phyloP scores from a whole-genome alignment of 2,797 vertebrate species.

The Notolabrus celidotus region DNA sequence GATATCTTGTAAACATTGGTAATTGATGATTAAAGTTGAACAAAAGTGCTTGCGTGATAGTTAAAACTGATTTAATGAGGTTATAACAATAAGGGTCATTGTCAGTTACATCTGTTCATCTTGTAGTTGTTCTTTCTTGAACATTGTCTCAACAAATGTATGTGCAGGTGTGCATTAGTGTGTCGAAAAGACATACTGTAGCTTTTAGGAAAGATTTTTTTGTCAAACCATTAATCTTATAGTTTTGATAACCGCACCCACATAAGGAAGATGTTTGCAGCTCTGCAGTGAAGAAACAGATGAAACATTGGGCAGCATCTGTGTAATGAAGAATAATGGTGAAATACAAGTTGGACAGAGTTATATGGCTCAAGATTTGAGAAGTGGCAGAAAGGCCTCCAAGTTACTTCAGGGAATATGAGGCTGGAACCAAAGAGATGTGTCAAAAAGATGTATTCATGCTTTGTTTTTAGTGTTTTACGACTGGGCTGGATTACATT shows the following conservation, averaged over 20 bases:
- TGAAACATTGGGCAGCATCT: slow-evolving; percentile 34
- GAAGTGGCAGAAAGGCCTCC: slow-evolving; percentile 26
- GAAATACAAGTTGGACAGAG: slow-evolving; percentile 40
- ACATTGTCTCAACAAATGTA: slow-evolving; percentile 16
- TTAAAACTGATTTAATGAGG: too few species aligned
- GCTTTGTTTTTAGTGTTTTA: slow-evolving; percentile 54
- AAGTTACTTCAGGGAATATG: slow-evolving; percentile 34
- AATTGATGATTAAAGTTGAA: too few species aligned
- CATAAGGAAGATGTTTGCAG: slow-evolving; percentile 32
- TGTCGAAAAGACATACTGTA: slow-evolving; percentile 34
- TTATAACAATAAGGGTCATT: too few species aligned
- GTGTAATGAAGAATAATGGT: slow-evolving; percentile 47
- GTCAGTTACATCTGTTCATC: slow-evolving; percentile 14
- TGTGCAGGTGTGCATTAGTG: neutral
- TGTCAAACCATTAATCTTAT: slow-evolving; percentile 27
- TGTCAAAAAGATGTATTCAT: slow-evolving; percentile 65
- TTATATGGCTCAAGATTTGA: slow-evolving; percentile 22
- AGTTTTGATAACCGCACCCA: slow-evolving; percentile 24
- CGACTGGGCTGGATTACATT: slow-evolving; percentile 64
- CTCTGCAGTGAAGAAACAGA: slow-evolving; percentile 20
- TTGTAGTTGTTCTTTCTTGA: neutral
- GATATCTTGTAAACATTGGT: too few species aligned
- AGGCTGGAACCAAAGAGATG: slow-evolving; percentile 48
- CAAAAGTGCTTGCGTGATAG: too few species aligned
- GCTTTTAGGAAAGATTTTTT: slow-evolving; percentile 22